Base-by-base conservation (phyloP, 1,140 invertebrate species). In the Condylostylus longicornis region DNA sequence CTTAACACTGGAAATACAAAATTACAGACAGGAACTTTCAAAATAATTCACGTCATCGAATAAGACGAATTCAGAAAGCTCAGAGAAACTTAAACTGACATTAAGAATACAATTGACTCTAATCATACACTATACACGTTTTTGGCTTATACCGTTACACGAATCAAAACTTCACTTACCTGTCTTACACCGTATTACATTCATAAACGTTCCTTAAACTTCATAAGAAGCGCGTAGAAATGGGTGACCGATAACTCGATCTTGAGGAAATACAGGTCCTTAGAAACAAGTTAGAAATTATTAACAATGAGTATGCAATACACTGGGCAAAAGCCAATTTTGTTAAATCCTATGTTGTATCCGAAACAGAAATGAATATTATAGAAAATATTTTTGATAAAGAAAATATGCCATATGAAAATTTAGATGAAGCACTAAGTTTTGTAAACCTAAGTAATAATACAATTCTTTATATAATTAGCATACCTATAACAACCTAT, bases 401-500 rank as follows among this genome's bases (percentile, higher is more conserved):
- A 7, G 6, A 40, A 35, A 20, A 30, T 8, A 35, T 40, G 8
- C 15, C 27, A 14, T 35, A 30, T 35, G 5, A 30, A 35, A 40
- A 40, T 18, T 10, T 40, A 15, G 20, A 31, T 5, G 14, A 40
- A 35, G 25, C 33, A n/a, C 2, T 40, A 17, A 14, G 31, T 17
- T 40, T 35, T 32, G 18, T 9, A 14, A 18, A 35, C 5, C 30
- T 28, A 7, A 35, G 20, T 21, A 3, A 21, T 9, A 10, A 20
- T 18, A 19, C 25, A 13, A 22, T 31, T n/a, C 10, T 40, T 27
- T 35, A 40, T 35, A 39, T 39, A 10, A 33, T 34, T 12, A 39
- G 15, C 21, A 18, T 39, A 2, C 38, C 38, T 22, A 18, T n/a
- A 13, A 18, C 17, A 35, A 35, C 31, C 31, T n/a, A n/a, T n/a